phyloP scores from a whole-genome alignment of 1,140 invertebrate genomes.

The Cardiocondyla obscurior region DNA sequence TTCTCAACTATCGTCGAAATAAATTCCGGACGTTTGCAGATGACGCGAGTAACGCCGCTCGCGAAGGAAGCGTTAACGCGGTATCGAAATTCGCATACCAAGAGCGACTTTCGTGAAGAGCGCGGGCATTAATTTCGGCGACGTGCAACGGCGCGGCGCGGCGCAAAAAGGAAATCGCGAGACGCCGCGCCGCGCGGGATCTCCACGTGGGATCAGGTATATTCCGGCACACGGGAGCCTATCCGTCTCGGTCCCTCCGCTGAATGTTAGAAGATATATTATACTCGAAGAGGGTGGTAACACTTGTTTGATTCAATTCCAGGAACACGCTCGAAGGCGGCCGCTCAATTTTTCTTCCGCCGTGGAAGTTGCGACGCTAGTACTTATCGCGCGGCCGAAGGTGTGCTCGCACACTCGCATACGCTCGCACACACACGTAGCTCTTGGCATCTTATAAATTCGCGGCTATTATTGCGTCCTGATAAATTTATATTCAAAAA shows the following conservation, averaged over 20 bases:
- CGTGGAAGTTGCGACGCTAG: slow-evolving; percentile 49
- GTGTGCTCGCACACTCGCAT: neutral
- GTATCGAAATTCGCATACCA: slow-evolving; percentile 40
- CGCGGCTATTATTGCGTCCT: slow-evolving; percentile 8
- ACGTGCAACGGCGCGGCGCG: slow-evolving; percentile 44
- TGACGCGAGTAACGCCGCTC: neutral
- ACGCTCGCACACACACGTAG: too few relatives aligned
- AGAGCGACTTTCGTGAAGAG: slow-evolving; percentile 55
- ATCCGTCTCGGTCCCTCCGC: slow-evolving; percentile 73
- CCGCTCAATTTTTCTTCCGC: slow-evolving; percentile 76
- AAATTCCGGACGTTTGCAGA: slow-evolving; percentile 4
- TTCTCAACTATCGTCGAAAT: neutral
- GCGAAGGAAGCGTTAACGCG: slow-evolving; percentile 26
- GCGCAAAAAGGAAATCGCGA: slow-evolving; percentile 65
- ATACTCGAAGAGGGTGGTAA: slow-evolving; percentile 75
- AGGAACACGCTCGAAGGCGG: slow-evolving; percentile 72
- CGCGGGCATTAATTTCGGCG: slow-evolving; percentile 65
- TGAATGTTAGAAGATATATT: slow-evolving; percentile 77
- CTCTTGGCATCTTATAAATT: slow-evolving; percentile 24
- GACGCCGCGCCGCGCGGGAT: slow-evolving; percentile 51
- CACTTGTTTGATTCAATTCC: slow-evolving; percentile 81
- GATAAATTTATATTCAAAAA: slow-evolving; percentile 5
- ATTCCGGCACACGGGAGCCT: slow-evolving; percentile 67
- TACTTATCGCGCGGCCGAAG: slow-evolving; percentile 25
- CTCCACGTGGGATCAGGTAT: slow-evolving; percentile 71